These are phyloP conservation scores for Tiaroga cobitis DNA, from an alignment of 2,797 vertebrate species.

Conservation along the genomic window DNA sequence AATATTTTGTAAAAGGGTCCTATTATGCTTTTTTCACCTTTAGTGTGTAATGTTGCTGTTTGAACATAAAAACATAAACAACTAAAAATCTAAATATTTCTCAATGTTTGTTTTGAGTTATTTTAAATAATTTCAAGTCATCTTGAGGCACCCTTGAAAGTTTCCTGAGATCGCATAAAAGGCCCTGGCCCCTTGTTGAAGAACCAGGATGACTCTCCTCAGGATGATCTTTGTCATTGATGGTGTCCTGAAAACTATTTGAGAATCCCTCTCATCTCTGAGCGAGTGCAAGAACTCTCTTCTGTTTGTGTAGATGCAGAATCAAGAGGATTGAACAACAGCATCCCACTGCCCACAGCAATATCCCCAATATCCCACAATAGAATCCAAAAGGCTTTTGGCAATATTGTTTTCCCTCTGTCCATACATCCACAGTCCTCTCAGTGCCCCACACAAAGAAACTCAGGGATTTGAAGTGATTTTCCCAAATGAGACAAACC, in stretches of 20 bases:
- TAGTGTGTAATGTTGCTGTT: no score
- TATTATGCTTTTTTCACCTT: no score
- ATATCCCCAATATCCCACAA: not conserved
- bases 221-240: not conserved
- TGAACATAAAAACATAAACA: no score
- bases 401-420: conserved; percentile 17
- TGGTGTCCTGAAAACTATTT: not conserved
- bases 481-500: conserved; percentile 9
- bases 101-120: not conserved
- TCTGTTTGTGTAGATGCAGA: conserved; percentile 3
- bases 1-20: not conserved
- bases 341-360: not conserved
- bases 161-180: not conserved
- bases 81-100: no score
- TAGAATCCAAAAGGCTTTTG: conserved; percentile 10
- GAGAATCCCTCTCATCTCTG: not conserved
- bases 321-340: not conserved
- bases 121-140: not conserved
- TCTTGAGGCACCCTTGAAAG: not conserved
- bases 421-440: not conserved
- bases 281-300: not conserved
- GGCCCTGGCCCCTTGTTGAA: not conserved
- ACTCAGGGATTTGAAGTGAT: not conserved
- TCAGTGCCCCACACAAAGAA: not conserved
- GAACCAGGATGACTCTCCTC: not conserved